Percentiles rank a stretch among this genome's conserved stretches.
Conservation (phyloP, 2,888 invertebrate genomes). For the Stenolophus ochropezus region DNA sequence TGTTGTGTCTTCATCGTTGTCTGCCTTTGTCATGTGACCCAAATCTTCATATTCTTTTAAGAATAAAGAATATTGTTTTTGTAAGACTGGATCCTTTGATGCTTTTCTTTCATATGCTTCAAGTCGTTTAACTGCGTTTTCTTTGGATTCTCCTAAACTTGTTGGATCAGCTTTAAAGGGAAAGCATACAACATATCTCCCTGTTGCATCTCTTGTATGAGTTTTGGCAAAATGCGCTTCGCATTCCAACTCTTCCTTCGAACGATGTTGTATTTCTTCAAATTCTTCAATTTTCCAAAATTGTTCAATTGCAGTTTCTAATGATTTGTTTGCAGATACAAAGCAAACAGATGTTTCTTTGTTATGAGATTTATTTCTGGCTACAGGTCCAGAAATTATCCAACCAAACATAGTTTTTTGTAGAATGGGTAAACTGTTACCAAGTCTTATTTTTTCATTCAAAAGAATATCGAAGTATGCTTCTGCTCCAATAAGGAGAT, state of each 20-base stretch:
- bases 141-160: conserved; percentile 62
- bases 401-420: conserved; percentile 64
- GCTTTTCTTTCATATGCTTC: conserved; percentile 60
- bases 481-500: conserved; percentile 41
- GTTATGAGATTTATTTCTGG: background rate
- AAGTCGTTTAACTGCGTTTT: conserved; percentile 60
- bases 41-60: conserved; percentile 61
- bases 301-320: conserved; percentile 59
- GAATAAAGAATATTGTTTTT: no score
- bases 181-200: conserved; percentile 59
- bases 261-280: conserved; percentile 24
- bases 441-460: conserved; percentile 51
- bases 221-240: conserved; percentile 62
- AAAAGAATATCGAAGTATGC: conserved; percentile 58
- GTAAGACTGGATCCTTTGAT: background rate
- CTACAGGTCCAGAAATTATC: conserved; percentile 56
- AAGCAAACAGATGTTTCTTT: background rate
- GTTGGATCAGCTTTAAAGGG: conserved; percentile 47
- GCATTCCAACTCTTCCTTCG: conserved; percentile 62
- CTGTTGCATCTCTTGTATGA: conserved; percentile 57
- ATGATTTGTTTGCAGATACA: background rate
- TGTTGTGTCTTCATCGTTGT: background rate
- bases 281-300: conserved; percentile 65
- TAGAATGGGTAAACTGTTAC: conserved; percentile 41
- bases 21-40: conserved; percentile 62